Evolutionary conservation across 2,113 vertebrate species (phyloP), one percentile per base, ranked within the genome.

Genomic region (Hylia prasina): DNA sequence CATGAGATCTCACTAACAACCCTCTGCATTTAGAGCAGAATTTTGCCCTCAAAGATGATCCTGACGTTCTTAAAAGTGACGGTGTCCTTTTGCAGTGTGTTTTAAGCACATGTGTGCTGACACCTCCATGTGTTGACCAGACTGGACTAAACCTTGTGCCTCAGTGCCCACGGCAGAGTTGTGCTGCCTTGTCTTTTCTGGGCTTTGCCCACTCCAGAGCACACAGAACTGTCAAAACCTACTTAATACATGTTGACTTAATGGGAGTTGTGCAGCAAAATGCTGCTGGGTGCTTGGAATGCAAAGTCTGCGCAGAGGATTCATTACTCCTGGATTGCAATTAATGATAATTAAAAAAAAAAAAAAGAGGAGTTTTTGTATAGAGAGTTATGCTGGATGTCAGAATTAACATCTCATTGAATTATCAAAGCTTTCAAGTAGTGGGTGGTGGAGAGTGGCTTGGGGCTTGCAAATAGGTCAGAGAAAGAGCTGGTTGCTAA

Each of bases 391-490:
- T 56, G 45, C 73, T 37, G 93, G 57, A 50, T 93, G 82, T 95
- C 72, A n/a, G 86, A 94, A 95, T 96, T 95, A 96, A 90, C 88
- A 94, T 96, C 92, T 96, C 82, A 93, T 95, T 86, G 92, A 90
- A 95, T 95, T 92, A 93, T 84, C 86, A 96, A 94, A 92, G 93
- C 93, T 94, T 94, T 63, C 68, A 44, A 77, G 90, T 54, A n/a
- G 88, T 92, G 87, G 91, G 93, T 91, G 95, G 91, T 82, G 73
- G 87, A 81, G 53, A 65, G 82, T 72, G 88, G 94, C 80, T 97
- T 70, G 85, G 93, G 94, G 94, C 79, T 96, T 93, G 71, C 95
- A 96, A 97, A 96, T 96, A 96, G 93, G 92, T 96, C 95, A 96
- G 92, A 83, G 79, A 73, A 94, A 92, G 82, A 92, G 56, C 68